phyloP scores from a whole-genome alignment of 1,140 invertebrate species.

The Grapholita molesta region DNA sequence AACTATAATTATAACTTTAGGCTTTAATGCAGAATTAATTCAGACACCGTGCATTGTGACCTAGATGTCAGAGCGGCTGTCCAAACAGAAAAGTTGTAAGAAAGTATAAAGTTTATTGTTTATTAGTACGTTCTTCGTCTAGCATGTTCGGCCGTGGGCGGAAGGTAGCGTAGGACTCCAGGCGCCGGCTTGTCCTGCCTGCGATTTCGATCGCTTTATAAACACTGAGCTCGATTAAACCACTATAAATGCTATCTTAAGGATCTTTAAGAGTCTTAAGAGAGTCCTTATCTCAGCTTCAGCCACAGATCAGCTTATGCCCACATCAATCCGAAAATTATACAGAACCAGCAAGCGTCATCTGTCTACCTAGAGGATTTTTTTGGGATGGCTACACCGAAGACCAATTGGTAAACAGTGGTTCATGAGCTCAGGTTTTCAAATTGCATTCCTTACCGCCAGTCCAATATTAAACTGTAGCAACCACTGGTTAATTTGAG shows the following conservation, averaged over 20 bases:
- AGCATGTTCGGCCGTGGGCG: not conserved
- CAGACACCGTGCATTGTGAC: not conserved
- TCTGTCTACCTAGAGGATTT: no score
- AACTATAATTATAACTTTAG: not conserved
- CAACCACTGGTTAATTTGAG: not conserved
- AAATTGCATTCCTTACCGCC: no score
- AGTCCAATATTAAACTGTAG: not conserved
- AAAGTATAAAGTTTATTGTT: not conserved
- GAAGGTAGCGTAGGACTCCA: constrained; percentile 8
- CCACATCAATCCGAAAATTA: no score
- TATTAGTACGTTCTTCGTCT: not conserved
- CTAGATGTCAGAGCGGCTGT: not conserved
- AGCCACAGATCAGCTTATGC: no score
- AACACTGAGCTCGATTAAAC: not conserved
- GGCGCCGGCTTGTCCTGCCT: constrained; percentile 4
- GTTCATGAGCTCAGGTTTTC: no score
- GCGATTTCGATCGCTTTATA: not conserved
- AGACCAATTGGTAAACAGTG: no score
- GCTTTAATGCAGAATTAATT: not conserved
- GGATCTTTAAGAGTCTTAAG: no score
- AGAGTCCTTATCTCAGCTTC: no score
- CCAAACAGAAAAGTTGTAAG: not conserved
- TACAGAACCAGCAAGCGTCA: no score
- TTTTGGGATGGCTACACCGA: no score
- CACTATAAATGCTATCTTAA: not conserved